These are phyloP conservation scores for Sinotaia quadrata DNA, from an alignment of 2,888 invertebrate species.

Conservation along the genomic window DNA sequence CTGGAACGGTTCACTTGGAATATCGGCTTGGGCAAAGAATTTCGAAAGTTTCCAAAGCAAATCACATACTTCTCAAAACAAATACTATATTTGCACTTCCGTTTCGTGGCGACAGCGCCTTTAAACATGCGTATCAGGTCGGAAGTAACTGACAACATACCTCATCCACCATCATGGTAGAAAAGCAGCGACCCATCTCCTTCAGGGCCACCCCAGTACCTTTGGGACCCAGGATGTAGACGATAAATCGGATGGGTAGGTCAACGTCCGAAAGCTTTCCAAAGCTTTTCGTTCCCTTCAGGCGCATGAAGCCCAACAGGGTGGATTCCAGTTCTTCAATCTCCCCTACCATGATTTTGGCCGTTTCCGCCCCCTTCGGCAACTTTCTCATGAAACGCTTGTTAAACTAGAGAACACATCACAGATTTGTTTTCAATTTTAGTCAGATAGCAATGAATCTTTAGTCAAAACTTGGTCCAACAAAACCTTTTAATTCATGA, in stretches of 20 bases:
- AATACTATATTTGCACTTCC: too few relatives aligned
- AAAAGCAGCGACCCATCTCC: slow-evolving; percentile 97
- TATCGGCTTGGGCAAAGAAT: too few relatives aligned
- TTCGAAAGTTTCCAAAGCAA: too few relatives aligned
- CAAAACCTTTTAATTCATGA: too few relatives aligned
- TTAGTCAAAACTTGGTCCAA: too few relatives aligned
- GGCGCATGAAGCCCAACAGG: slow-evolving; percentile 91
- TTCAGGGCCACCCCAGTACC: slow-evolving; percentile 77
- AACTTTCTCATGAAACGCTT: slow-evolving; percentile 81
- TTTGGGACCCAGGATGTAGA: slow-evolving; percentile 57
- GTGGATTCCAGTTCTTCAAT: slow-evolving; percentile 95
- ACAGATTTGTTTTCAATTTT: too few relatives aligned
- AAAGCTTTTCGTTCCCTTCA: slow-evolving; percentile 88
- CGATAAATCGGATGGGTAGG: slow-evolving; percentile 77
- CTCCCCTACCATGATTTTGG: slow-evolving; percentile 97
- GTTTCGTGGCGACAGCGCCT: too few relatives aligned
- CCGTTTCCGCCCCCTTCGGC: slow-evolving; percentile 95
- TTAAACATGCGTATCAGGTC: too few relatives aligned
- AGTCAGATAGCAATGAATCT: too few relatives aligned
- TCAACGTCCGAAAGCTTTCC: slow-evolving; percentile 97
- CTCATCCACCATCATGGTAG: slow-evolving; percentile 98
- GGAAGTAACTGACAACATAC: slow-evolving; percentile 74
- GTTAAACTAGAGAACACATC: slow-evolving; percentile 58
- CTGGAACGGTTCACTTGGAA: too few relatives aligned
- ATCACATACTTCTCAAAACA: too few relatives aligned